Base-by-base conservation (phyloP, 53 echinoderm and acorn worm genomes). In the Actinopyga echinites region DNA sequence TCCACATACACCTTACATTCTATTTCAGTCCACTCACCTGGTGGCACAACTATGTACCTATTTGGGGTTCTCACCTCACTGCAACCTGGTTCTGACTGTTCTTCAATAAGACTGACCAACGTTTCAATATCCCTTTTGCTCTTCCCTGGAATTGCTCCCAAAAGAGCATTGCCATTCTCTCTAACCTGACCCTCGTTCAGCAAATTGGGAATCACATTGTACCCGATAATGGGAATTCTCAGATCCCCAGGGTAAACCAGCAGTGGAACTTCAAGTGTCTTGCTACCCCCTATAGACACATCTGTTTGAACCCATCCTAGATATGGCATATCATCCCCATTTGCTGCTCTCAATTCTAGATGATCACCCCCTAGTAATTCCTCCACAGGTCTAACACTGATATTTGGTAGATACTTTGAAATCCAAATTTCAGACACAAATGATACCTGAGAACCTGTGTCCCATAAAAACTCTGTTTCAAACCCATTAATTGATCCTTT, bases 391-490 rank as follows among this genome's bases (percentile, higher is more conserved):
- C 79, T 79, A 5, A 79, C 6, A 31, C 49, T 42, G 17, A 30
- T 56, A 79, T 30, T 56, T 23, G 79, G 56, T 79, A 79, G 79
- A 31, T 54, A 26, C 11, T 22, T 19, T 6, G 54, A 11, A 21
- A 44, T 7, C 79, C 56, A 79, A 24, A 24, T 79, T 30, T 31
- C 13, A 12, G 79, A 52, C 23, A 79, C 29, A 24, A 79, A 56
- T 21, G 79, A 79, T 19, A 79, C 79, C 49, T 79, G 79, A 30
- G 79, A 42, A 56, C 79, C 79, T 13, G 79, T 79, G 20, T 79
- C 55, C 79, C 79, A 79, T 25, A 66, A 69, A 68, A 11, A 63
- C 66, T 65, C 25, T 82, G 20, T 64, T 30, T 19, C 63, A 37
- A 82, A 30, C 30, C 83, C 83, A 64, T 63, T 58, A 64, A 64